Evolutionary conservation across 2,797 vertebrate genomes (phyloP).

Genomic region (Muscicapa comitata): DNA sequence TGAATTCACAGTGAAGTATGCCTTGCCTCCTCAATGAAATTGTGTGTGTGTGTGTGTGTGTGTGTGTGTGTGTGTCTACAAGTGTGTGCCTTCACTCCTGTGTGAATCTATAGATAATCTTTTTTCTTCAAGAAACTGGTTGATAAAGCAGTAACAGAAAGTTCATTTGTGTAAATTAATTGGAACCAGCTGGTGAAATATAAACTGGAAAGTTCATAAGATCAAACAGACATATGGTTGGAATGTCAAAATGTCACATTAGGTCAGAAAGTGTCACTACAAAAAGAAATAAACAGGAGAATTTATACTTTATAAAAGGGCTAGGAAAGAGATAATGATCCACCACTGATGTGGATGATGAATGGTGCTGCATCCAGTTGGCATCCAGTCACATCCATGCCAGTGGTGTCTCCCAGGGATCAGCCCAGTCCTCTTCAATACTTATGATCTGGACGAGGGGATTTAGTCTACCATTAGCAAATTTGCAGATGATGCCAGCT

Average conservation of each 20-base stretch:
- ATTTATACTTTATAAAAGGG: background rate
- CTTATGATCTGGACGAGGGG: background rate
- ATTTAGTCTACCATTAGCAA: background rate
- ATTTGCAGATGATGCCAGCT: accelerated
- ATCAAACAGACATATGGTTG: background rate
- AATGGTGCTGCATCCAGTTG: background rate
- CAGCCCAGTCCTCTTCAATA: background rate
- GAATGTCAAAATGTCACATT: background rate
- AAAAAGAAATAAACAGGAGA: background rate
- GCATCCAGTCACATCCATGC: background rate
- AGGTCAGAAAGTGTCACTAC: background rate
- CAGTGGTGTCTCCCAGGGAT: background rate
- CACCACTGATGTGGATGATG: background rate
- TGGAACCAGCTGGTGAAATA: constrained; percentile 2
- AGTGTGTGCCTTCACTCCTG: background rate
- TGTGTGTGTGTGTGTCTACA: background rate
- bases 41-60: background rate
- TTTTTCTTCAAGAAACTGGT: background rate
- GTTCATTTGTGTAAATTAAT: background rate
- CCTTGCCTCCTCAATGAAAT: background rate
- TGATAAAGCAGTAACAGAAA: background rate
- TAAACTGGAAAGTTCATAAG: background rate
- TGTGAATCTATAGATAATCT: background rate
- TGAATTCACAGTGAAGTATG: background rate
- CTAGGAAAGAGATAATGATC: background rate